These are phyloP conservation scores for Mesitornis unicolor DNA, from an alignment of 2,113 vertebrate genomes.

Conservation along the genomic window DNA sequence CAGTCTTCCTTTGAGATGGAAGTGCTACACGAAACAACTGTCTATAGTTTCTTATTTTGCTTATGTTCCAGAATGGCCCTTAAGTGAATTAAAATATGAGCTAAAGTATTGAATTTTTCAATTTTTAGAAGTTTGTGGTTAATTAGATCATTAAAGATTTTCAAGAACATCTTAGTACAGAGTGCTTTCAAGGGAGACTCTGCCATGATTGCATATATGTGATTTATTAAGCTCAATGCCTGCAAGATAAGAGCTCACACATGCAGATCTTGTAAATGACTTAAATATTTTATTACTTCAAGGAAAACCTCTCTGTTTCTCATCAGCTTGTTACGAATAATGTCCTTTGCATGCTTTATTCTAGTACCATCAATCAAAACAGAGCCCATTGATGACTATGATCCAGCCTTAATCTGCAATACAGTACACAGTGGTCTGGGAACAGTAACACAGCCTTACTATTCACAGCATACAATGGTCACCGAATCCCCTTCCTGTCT, in stretches of 20 bases:
- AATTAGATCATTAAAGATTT: not conserved
- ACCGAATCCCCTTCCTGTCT: constrained; percentile 85
- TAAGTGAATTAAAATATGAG: not conserved
- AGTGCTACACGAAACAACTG: not conserved
- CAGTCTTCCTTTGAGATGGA: not conserved
- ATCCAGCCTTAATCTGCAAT: constrained; percentile 84
- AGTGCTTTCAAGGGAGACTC: not conserved
- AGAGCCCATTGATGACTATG: constrained; percentile 92
- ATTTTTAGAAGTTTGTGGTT: not conserved
- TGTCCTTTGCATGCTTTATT: constrained; percentile 63
- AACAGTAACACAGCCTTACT: constrained; percentile 85
- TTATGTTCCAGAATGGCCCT: not conserved
- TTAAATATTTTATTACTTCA: not conserved
- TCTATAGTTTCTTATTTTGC: not conserved
- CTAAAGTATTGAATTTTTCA: not conserved
- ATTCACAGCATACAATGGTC: constrained; percentile 81
- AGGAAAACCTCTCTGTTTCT: constrained; percentile 1
- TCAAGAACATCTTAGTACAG: not conserved
- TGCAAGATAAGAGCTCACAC: not conserved
- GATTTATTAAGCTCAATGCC: not conserved
- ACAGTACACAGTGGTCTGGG: constrained; percentile 85
- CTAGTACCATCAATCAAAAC: constrained; percentile 96
- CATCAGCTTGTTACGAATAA: not conserved
- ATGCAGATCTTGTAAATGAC: not conserved
- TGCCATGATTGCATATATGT: not conserved